Evolutionary conservation across 2,888 invertebrate genomes (phyloP), one percentile per base, ranked within the genome.

Genomic region (Epicampocera succincta): DNA sequence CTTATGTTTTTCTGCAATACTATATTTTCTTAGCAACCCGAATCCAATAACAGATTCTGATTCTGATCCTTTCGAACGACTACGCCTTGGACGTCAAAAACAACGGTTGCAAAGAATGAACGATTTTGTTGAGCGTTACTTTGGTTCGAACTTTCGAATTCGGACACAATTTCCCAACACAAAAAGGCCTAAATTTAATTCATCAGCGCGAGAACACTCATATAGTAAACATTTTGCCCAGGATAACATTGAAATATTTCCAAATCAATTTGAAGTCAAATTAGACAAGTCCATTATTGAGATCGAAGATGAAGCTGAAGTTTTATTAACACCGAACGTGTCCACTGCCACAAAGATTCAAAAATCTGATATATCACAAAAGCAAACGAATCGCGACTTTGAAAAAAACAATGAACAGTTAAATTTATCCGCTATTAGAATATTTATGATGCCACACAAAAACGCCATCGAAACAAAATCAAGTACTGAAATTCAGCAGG

Each of bases 41-140:
- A 1, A 17, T 42, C 4, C 0, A 12, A 13, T 1, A 25, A 46
- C 11, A 77, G 77, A 78, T 21, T 66, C 74, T 17, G 76, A 81
- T 56, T 65, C 58, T 2, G 82, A 82, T 73, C 42, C 42, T n/a
- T 82, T 82, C 48, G 82, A 82, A 61, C 52, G 52, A 11, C 21
- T 82, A 3, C 82, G 77, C 12, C 11, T 44, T 13, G 74, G 73
- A 46, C 73, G 81, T 6, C 68, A 73, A 40, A 48, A 69, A 19
- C 61, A 81, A 60, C 73, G 73, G n/a, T 33, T 50, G 4, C 77
- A 81, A 46, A 48, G 58, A 1, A 69, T 68, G 69, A 63, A 77
- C 44, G 42, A 69, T 17, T 82, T 66, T 25, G 58, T 82, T 12
- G 19, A 74, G 9, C 68, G 52, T 11, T 17, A 78, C 17, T 82